Evolutionary conservation across 2,888 invertebrate species (phyloP).

Genomic region (Lasioglossum zephyrum): DNA sequence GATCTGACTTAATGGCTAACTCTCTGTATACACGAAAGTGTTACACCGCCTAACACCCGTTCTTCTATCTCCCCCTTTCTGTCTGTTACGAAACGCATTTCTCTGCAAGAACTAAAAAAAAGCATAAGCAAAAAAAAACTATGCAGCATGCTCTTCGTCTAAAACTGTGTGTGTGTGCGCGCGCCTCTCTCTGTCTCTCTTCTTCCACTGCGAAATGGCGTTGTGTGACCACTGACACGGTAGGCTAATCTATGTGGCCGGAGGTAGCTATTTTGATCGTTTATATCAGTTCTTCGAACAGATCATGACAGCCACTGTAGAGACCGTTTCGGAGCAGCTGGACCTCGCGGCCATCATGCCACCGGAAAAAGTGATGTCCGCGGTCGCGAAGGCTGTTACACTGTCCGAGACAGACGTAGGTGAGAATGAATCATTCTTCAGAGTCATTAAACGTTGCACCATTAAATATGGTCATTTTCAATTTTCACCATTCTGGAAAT

Average conservation of each 20-base stretch:
- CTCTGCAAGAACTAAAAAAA: conserved; percentile 6
- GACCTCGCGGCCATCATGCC: conserved; percentile 95
- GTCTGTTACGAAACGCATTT: conserved; percentile 1
- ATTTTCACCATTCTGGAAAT: neutral
- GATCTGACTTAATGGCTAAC: conserved; percentile 2
- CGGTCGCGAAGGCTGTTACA: conserved; percentile 94
- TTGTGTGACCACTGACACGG: conserved; percentile 75
- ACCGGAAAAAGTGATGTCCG: conserved; percentile 90
- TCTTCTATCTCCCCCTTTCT: conserved; percentile 15
- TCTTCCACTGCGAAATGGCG: conserved; percentile 72
- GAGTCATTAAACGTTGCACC: neutral
- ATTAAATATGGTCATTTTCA: too few relatives aligned
- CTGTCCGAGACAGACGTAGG: conserved; percentile 95
- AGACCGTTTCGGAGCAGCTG: conserved; percentile 95
- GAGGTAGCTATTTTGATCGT: conserved; percentile 80
- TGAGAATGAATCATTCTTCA: conserved; percentile 78
- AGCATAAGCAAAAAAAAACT: neutral
- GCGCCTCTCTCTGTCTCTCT: conserved; percentile 68
- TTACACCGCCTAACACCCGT: conserved; percentile 47
- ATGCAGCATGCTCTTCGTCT: conserved; percentile 73
- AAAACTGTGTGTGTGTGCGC: conserved; percentile 53
- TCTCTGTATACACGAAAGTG: conserved; percentile 10
- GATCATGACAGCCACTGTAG: conserved; percentile 98
- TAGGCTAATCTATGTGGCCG: conserved; percentile 78
- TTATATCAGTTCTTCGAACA: conserved; percentile 86